These are phyloP conservation scores for Hymenopus coronatus DNA, from an alignment of 2,888 invertebrate genomes.

Conservation along the genomic window DNA sequence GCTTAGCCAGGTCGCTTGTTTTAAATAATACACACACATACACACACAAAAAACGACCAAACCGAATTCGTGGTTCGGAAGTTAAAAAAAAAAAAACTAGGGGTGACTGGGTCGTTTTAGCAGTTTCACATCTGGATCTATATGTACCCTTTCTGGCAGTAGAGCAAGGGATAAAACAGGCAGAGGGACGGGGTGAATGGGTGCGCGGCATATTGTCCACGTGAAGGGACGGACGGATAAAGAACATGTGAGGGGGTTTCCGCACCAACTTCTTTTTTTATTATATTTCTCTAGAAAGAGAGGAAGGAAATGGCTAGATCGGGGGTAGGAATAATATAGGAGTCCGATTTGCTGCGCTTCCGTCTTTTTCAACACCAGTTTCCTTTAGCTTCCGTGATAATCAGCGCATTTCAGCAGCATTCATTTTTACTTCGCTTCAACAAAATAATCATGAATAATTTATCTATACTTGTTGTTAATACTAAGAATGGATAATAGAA, in stretches of 20 bases:
- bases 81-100: neutral
- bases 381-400: neutral
- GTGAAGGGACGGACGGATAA: neutral
- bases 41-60: neutral
- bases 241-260: neutral
- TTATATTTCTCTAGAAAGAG: neutral
- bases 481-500: no score
- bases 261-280: neutral
- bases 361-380: neutral
- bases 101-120: neutral
- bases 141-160: conserved; percentile 5
- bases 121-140: neutral
- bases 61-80: conserved; percentile 5
- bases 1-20: neutral
- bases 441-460: neutral
- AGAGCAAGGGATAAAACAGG: neutral
- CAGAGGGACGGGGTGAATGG: neutral
- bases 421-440: neutral
- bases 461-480: neutral
- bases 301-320: neutral
- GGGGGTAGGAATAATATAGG: neutral
- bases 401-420: neutral
- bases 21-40: neutral
- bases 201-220: neutral
- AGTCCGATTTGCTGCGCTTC: neutral